Conservation (phyloP, 2,888 invertebrate species). For the Mythimna loreyi region DNA sequence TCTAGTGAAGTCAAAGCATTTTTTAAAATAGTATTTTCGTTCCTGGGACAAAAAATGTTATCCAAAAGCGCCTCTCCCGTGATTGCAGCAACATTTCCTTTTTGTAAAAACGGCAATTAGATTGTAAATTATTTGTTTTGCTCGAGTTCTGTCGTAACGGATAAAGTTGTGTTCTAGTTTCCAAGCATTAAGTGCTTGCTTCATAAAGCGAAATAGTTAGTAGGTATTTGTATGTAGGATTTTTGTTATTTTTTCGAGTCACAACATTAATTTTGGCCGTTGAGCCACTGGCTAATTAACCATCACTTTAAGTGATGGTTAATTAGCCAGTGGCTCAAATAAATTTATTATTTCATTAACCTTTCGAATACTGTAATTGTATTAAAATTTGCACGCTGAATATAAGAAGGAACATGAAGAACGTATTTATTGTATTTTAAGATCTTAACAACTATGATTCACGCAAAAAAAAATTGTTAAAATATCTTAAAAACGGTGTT, state of each 20-base stretch:
- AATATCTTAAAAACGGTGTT: too few species aligned
- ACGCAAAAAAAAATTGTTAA: too few species aligned
- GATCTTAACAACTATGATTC: too few species aligned
- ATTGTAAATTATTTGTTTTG: slow-evolving; percentile 61
- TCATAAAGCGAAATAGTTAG: slow-evolving; percentile 36
- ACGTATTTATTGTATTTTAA: too few species aligned
- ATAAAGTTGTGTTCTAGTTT: slow-evolving; percentile 58
- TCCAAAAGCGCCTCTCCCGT: slow-evolving; percentile 26
- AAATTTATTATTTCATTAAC: too few species aligned
- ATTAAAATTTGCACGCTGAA: too few species aligned
- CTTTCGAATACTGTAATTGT: too few species aligned
- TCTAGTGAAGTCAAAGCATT: too few species aligned
- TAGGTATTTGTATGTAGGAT: slow-evolving; percentile 5
- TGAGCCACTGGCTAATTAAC: too few species aligned
- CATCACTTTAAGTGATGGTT: neutral
- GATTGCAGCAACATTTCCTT: slow-evolving; percentile 54
- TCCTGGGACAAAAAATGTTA: neutral
- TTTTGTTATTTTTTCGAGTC: slow-evolving; percentile 7
- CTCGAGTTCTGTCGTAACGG: slow-evolving; percentile 59
- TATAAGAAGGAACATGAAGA: too few species aligned
- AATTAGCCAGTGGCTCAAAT: too few species aligned
- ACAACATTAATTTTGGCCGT: neutral
- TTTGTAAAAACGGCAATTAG: slow-evolving; percentile 59
- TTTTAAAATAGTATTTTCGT: neutral
- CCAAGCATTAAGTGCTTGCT: slow-evolving; percentile 54